Evolutionary conservation across 1,140 invertebrate species (phyloP), one percentile per base, ranked within the genome.

Genomic region (Ips typographus): DNA sequence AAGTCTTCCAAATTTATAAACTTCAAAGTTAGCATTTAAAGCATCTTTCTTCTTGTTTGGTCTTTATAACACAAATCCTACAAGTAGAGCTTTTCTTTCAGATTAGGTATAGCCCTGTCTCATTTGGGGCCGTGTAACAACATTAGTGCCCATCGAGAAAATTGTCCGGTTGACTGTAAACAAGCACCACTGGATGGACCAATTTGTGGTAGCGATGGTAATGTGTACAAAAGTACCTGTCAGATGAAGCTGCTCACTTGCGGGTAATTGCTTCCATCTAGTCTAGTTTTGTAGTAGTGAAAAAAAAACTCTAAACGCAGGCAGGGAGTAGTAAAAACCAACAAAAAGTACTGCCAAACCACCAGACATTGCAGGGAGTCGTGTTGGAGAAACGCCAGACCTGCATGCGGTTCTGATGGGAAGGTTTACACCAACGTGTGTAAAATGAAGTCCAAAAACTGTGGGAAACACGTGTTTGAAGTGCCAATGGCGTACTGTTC

Each of bases 191-290:
- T 90, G 55, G 93, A 94, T 76, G 93, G 93, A 22, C 94, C 94
- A 0, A 89, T 97, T 72, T 98, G 95, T 78, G 95, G 92, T 5
- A 93, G 89, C 62, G 92, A 98, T 79, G 94, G 94, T 40, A 94
- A 94, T 75, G 94, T 96, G 0, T 98, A 98, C 83, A 91, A 91
- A 75, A 96, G 91, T 66, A 94, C 93, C 3, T 98, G 96, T 78
- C 90, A 95, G 74, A 94, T 98, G 92, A 94, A 94, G 77, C 84
- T 92, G 58, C 83, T 92, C 2, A 96, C 94, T 52, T 96, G 94
- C 81, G 92, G 93, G 90, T 93, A 84, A 84, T 84, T 49, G 2
- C 44, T 49, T 49, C 44, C 22, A 2, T 49, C 7, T 38, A 2
- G 5, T 55, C 8, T 22, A 55, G 2, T 37, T 22, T 37, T 37